Base-by-base conservation (phyloP, 2,797 vertebrate genomes). In the Sylvilagus floridanus region DNA sequence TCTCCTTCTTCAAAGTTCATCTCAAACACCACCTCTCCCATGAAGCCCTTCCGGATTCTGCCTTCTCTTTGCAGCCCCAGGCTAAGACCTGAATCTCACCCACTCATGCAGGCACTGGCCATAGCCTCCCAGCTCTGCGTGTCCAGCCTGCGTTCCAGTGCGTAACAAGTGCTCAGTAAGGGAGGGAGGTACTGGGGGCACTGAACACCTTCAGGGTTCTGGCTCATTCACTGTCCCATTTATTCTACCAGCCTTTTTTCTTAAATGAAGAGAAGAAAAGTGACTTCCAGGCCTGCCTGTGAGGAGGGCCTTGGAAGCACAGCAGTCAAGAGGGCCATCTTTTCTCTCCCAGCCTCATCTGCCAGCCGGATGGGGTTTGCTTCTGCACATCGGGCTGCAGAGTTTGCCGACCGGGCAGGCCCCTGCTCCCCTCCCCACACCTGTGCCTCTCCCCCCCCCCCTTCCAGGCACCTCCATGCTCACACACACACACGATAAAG, bases 251-350 rank as follows among this genome's bases (percentile, higher is more conserved):
- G 19, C 14, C 35, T 63, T 72, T 77, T 65, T 69, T 90, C 42
- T 66, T 84, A 84, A 90, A 87, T 54, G 37, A 84, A 90, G 82
- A 76, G n/a, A 47, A 60, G 90, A 24, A 30, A 24, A 65, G 52
- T 5, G 22, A 66, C 68, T 69, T 57, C 12, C 1, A 93, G 47
- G 32, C 26, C 83, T 50, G 54, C 21, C 35, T 71, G 0, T n/a
- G 77, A 93, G 87, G 60, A 86, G 73, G 69, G 62, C 79, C 52
- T 81, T 89, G 72, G 83, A 88, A 86, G 86, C 54, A 10, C 21
- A 14, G 62, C 11, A 66, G 65, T 69, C 57, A 26, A 28, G 13
- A 10, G 30, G 79, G 60, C 13, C 54, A 14, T 17, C 26, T 6
- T 75, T 26, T 71, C 62, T 91, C 71, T 65, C n/a, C 71, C 57